Conservation (phyloP, 2,797 vertebrate species). For the Sebastiscus albofasciatus region DNA sequence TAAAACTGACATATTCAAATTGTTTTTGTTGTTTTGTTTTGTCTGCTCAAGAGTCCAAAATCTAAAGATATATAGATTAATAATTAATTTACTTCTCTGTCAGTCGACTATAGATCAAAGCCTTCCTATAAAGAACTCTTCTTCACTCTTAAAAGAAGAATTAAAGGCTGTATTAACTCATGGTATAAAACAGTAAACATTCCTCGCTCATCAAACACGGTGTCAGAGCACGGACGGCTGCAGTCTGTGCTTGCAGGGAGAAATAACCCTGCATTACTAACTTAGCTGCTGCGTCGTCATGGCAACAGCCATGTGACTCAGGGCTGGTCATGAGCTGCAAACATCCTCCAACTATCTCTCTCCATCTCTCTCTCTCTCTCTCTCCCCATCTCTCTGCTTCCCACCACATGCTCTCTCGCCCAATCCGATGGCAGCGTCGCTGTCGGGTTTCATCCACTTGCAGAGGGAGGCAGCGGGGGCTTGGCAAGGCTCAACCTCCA, state of each 20-base stretch:
- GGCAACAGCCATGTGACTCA: slow-evolving; percentile 74
- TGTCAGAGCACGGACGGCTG: slow-evolving; percentile 1
- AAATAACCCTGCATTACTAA: slow-evolving; percentile 61
- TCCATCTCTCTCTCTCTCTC: neutral
- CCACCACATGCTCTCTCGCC: slow-evolving; percentile 50
- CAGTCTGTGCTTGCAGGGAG: slow-evolving; percentile 19
- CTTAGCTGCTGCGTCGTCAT: slow-evolving; percentile 71
- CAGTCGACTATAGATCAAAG: neutral
- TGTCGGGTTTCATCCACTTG: slow-evolving; percentile 57
- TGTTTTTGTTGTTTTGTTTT: too few species aligned
- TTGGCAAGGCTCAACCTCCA: slow-evolving; percentile 47
- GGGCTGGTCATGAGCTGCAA: slow-evolving; percentile 62
- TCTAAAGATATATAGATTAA: neutral
- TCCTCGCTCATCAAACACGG: neutral
- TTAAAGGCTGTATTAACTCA: neutral
- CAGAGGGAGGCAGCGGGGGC: slow-evolving; percentile 50
- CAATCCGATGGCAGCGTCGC: slow-evolving; percentile 56
- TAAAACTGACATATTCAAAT: neutral
- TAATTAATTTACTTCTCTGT: neutral
- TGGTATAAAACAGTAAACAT: neutral
- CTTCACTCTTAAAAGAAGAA: neutral
- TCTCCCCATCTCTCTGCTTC: slow-evolving; percentile 27
- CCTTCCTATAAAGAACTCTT: neutral
- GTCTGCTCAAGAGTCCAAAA: neutral
- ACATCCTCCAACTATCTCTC: slow-evolving; percentile 55